Evolutionary conservation across 2,113 vertebrate genomes (phyloP), one percentile per base, ranked within the genome.

Genomic region (Panthera leo): DNA sequence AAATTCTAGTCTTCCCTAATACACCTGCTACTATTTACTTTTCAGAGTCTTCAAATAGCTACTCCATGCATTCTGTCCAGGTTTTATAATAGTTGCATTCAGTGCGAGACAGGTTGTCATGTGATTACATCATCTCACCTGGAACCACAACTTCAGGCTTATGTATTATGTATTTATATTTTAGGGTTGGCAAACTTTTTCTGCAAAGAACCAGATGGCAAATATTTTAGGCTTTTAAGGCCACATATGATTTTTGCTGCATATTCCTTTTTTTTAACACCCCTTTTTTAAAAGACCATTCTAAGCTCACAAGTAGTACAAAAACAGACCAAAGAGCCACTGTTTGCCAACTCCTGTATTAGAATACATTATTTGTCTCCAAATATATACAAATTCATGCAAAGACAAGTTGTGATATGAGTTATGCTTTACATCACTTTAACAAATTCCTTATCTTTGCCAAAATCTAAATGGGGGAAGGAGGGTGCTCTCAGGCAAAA

Each of bases 391-490:
- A 96, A 85, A 92, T 78, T 25, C 9, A 70, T 82, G 53, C 51
- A 89, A 89, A 94, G n/a, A 71, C 18, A 97, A 76, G 85, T 3
- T 87, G 27, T 78, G 31, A 15, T 71, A 92, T 65, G 4, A 83
- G 12, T 89, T 96, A 92, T 51, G 48, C 27, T 42, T 92, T 86
- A 73, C 2, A 55, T 65, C 67, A 89, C 42, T 84, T 85, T 85
- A 91, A 95, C 12, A 95, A 70, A 75, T 89, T 45, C 96, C n/a
- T 67, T 67, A 92, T 18, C 58, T 85, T 95, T 78, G 83, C 16
- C n/a, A 93, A 82, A 73, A 89, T 70, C 48, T 71, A 71, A 73
- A 91, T 75, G 29, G 36, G 25, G 7, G 14, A 73, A 91, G n/a
- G 42, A n/a, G 7, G 42, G 11, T 48, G 11, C 31, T 85, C 31